Percentiles rank a stretch among this genome's conserved stretches.
Conservation (phyloP, 2,113 vertebrate genomes). For the Calidris pygmaea region DNA sequence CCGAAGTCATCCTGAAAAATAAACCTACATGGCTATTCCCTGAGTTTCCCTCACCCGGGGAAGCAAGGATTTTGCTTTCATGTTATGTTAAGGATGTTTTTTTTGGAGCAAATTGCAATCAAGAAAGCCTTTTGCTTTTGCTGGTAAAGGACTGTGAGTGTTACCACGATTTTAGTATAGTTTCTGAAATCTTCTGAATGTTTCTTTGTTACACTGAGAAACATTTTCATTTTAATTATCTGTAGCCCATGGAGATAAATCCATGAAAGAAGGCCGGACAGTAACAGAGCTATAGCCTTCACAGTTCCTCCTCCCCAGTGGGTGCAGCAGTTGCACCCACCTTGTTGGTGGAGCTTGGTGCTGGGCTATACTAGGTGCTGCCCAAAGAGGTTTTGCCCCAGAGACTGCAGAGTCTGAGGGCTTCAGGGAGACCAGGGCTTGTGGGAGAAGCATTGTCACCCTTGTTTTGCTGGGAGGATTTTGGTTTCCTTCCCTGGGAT, state of each 20-base stretch:
- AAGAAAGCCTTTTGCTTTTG: background rate
- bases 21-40: background rate
- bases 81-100: background rate
- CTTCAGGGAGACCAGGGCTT: background rate
- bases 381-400: background rate
- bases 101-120: background rate
- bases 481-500: background rate
- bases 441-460: rapidly evolving
- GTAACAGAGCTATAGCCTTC: background rate
- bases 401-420: background rate
- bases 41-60: background rate
- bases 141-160: background rate
- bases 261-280: background rate
- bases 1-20: background rate
- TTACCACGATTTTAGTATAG: background rate
- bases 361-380: background rate
- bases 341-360: background rate
- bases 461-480: background rate
- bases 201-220: background rate
- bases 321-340: background rate
- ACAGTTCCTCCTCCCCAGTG: rapidly evolving
- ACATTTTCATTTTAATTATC: background rate
- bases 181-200: background rate
- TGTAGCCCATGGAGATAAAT: background rate
- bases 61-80: background rate